Evolutionary conservation across 2,888 invertebrate species (phyloP), one percentile per base, ranked within the genome.

Genomic region (Scaptodrosophila latifasciaeformis): DNA sequence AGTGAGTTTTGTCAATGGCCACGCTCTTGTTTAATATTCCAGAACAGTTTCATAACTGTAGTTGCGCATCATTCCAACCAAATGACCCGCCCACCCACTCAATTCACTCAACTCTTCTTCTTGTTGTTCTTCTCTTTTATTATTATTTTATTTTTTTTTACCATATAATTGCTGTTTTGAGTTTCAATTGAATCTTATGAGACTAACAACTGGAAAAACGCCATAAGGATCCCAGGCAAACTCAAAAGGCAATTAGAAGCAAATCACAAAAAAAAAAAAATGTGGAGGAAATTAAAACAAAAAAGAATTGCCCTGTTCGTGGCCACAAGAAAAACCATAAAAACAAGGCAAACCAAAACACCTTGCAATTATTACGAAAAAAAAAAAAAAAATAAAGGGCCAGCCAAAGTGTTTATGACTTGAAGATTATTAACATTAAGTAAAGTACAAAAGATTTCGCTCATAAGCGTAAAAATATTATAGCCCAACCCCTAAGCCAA

Each of bases 341-440:
- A n/a, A n/a, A n/a, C n/a, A n/a, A n/a, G n/a, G n/a, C n/a, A n/a
- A n/a, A n/a, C n/a, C n/a, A n/a, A n/a, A n/a, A n/a, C n/a, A n/a
- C n/a, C n/a, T n/a, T n/a, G n/a, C n/a, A n/a, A n/a, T n/a, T n/a
- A n/a, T n/a, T n/a, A n/a, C n/a, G n/a, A n/a, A n/a, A n/a, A n/a
- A n/a, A n/a, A n/a, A n/a, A n/a, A n/a, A n/a, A n/a, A n/a, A n/a
- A n/a, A n/a, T n/a, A n/a, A n/a, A n/a, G n/a, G n/a, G n/a, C n/a
- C n/a, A n/a, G 51, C 45, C 54, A 50, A 56, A 63, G 31, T 72
- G 66, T 65, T 74, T 70, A 72, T 67, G 44, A 47, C 59, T 61
- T 63, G 49, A 54, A 66, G 80, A 70, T 74, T 78, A 79, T 79
- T 78, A 79, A 71, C 72, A 70, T 81, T 70, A 79, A 49, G 29